Conservation (phyloP, 2,888 invertebrate genomes). For the Euspilapteryx auroguttella region DNA sequence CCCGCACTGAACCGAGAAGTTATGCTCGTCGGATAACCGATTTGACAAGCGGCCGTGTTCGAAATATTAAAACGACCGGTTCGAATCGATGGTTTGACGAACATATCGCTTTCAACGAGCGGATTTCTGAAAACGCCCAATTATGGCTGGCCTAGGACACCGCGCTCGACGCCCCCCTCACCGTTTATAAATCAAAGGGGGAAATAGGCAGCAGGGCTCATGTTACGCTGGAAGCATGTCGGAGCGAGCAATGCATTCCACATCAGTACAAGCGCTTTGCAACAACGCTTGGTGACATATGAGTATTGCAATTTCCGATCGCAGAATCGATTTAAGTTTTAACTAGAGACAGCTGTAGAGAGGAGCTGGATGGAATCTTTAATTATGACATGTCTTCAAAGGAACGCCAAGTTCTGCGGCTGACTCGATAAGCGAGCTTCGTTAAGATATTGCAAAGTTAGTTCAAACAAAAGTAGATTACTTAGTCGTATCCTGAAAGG, state of each 20-base stretch:
- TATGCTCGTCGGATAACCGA: not conserved
- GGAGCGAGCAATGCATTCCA: constrained; percentile 23
- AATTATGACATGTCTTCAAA: no score
- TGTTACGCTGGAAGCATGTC: constrained; percentile 17
- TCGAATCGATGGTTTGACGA: constrained; percentile 11
- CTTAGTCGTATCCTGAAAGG: no score
- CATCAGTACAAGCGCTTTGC: constrained; percentile 32
- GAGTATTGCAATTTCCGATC: constrained; percentile 52
- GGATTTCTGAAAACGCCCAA: constrained; percentile 15
- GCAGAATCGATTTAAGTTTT: no score
- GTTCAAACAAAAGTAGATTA: no score
- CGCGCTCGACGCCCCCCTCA: no score
- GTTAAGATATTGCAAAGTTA: no score
- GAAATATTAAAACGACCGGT: constrained; percentile 22
- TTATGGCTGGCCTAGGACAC: constrained; percentile 14
- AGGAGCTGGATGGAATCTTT: no score
- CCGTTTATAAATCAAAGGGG: no score
- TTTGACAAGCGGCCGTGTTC: constrained; percentile 12
- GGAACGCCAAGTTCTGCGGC: no score
- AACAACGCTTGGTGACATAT: constrained; percentile 33
- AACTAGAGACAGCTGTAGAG: no score
- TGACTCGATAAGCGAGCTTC: no score
- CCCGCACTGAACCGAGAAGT: no score
- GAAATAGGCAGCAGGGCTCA: constrained; percentile 13
- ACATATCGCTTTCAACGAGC: constrained; percentile 7